Evolutionary conservation across 2,888 invertebrate species (phyloP), one percentile per base, ranked within the genome.

Genomic region (Acronicta psi): DNA sequence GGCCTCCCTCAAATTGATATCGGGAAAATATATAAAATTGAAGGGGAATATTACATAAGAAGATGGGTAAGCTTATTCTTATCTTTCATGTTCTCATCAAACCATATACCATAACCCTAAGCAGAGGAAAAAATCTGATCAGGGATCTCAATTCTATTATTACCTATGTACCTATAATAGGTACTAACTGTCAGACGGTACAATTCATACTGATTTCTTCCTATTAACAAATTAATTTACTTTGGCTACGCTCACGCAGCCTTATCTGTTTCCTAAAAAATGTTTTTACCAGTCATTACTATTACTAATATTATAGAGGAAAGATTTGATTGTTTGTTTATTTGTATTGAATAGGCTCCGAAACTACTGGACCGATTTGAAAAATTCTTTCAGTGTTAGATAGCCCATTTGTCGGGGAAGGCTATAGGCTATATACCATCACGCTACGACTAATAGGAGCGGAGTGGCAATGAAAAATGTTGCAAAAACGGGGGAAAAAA

Each of bases 121-220:
- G 47, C 44, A 54, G 18, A 37, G 8, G 13, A 58, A 42, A 53
- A 58, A 42, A 53, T 38, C 38, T 36, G 31, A 49, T 55, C 44
- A 52, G 25, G 17, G 55, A 36, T 52, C 37, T 20, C 16, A 43
- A 46, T 53, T 49, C 18, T 69, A 65, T 58, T 49, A 47, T 25
- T 53, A 51, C 20, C 20, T 38, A 17, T 54, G 10, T 29, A 29
- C 11, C 29, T n/a, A 49, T 41, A 9, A 10, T 37, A 49, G 16
- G 31, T 73, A 58, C 23, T 59, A 59, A 73, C 34, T 56, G 47
- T 31, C 53, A 77, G 58, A 51, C 49, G 36, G 52, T 45, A 41
- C 50, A 43, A 25, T 46, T 36, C 40, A 61, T 54, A 58, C 47
- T 43, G 51, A 17, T 51, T 38, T 41, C 17, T 17, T 41, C 17